phyloP scores from a whole-genome alignment of 2,888 invertebrate species.

The Hipparchia semele region DNA sequence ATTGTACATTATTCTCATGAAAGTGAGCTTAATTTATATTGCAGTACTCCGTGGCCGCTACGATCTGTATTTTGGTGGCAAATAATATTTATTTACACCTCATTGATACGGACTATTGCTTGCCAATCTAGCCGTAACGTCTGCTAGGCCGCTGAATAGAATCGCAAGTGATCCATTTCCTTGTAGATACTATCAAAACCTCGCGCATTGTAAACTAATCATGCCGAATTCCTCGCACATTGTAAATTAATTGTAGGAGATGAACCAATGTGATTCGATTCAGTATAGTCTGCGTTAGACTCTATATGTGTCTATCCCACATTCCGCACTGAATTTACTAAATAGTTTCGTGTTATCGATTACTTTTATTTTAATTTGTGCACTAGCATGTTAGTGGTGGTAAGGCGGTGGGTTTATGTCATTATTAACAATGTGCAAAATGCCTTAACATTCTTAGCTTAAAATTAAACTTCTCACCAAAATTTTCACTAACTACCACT shows the following conservation, averaged over 20 bases:
- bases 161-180: background rate
- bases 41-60: background rate
- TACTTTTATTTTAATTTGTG: constrained; percentile 41
- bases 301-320: constrained; percentile 15
- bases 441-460: constrained; percentile 55
- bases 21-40: background rate
- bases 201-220: background rate
- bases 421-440: constrained; percentile 63
- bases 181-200: background rate
- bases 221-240: background rate
- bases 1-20: background rate
- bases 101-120: constrained; percentile 1
- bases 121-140: background rate
- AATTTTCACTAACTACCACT: constrained; percentile 23
- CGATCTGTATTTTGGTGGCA: background rate
- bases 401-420: constrained; percentile 80
- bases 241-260: background rate
- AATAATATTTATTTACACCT: background rate
- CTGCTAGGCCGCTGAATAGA: background rate
- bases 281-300: background rate
- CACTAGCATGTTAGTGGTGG: constrained; percentile 70
- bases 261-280: background rate
- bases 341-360: constrained; percentile 26
- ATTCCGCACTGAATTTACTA: constrained; percentile 26
- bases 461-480: constrained; percentile 12